Evolutionary conservation across 2,888 invertebrate genomes (phyloP), one percentile per base, ranked within the genome.

Genomic region (Hartigia nigra): DNA sequence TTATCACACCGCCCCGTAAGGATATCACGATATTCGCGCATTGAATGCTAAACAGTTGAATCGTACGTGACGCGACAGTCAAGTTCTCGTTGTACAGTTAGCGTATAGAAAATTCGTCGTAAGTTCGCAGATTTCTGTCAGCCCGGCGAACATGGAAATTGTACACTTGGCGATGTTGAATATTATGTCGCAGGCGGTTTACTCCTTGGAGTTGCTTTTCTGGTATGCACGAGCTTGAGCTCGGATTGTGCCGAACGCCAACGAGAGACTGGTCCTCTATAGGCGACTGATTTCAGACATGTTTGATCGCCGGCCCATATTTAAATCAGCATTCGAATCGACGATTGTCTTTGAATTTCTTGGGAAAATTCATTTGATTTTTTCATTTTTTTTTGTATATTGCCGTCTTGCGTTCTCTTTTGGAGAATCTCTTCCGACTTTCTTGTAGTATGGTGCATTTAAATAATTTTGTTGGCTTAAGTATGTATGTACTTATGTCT

Each of bases 11-110:
- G 12, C 32, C 12, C 9, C 72, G 72, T 72, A 72, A 72, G 72
- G 32, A 32, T 55, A 55, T 55, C 55, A 55, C 55, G 55, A 55
- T 55, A 55, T 31, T 72, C 72, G 72, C 14, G 14, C 72, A 32
- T 72, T 32, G 72, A 72, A 72, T 72, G 12, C 72, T 32, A 31
- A 72, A 32, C 72, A 14, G 12, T 72, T 31, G 31, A 72, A 72
- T 9, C 72, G 72, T 14, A 72, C 72, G 72, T 72, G 72, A 72
- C 72, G 72, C 32, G 72, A 31, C 72, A 32, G 32, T 31, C 31
- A 72, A 72, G 31, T 72, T 31, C 72, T 31, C 31, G 12, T 72
- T 55, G 55, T 55, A 55, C 23, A 23, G 55, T 55, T 55, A 55
- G 9, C 55, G 23, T 9, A 55, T 23, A 55, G 23, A 14, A 5